phyloP scores from a whole-genome alignment of 1,140 invertebrate genomes.

The Drosophila sp. region DNA sequence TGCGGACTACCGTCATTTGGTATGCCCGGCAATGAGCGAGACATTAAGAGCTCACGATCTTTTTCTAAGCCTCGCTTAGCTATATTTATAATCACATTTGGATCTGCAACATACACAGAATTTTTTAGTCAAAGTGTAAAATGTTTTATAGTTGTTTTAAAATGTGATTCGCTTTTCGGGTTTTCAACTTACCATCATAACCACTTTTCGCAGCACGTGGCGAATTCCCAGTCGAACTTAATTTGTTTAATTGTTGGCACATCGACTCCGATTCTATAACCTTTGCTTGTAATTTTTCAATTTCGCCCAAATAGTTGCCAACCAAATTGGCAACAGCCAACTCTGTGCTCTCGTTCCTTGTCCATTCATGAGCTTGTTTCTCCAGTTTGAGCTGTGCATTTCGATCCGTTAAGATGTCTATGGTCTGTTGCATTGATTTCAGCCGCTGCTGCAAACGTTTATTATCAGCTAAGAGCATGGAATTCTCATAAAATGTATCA shows the following conservation, averaged over 20 bases:
- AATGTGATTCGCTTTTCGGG: too few species aligned
- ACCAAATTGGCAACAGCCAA: constrained; percentile 89
- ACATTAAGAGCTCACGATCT: constrained; percentile 77
- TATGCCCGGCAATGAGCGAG: constrained; percentile 63
- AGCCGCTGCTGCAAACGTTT: constrained; percentile 94
- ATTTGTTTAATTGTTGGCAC: constrained; percentile 88
- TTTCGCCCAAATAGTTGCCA: constrained; percentile 94
- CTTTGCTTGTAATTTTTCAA: constrained; percentile 94
- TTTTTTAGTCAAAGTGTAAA: too few species aligned
- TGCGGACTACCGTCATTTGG: constrained; percentile 85
- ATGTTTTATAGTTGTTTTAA: too few species aligned
- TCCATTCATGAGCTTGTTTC: constrained; percentile 90
- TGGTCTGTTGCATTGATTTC: constrained; percentile 97
- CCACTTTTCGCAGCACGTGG: constrained; percentile 25
- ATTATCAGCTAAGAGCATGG: constrained; percentile 95
- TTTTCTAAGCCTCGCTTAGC: constrained; percentile 86
- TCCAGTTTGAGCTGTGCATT: constrained; percentile 93
- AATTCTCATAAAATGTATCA: constrained; percentile 98
- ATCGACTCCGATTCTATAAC: constrained; percentile 95
- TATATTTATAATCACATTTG: constrained; percentile 85
- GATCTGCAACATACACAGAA: too few species aligned
- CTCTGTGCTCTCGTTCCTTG: constrained; percentile 85
- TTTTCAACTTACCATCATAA: constrained; percentile 63
- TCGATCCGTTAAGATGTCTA: constrained; percentile 93
- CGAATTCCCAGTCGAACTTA: constrained; percentile 12